A percentile compares a stretch with the other conserved stretches of the same genome.
phyloP scores from a whole-genome alignment of 1,140 invertebrate genomes.

The Teleogryllus occipitalis region DNA sequence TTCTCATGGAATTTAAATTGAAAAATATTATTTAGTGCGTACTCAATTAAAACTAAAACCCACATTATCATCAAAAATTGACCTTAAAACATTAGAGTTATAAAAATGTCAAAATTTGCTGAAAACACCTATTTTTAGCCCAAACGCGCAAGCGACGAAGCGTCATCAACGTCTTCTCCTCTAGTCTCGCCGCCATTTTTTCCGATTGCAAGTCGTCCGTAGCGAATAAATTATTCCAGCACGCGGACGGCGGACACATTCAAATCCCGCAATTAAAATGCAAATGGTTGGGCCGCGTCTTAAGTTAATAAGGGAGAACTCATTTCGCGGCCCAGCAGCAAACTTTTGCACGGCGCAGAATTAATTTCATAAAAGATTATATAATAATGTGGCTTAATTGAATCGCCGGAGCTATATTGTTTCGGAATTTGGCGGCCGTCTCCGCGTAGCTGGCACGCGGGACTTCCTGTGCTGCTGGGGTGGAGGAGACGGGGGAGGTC shows the following conservation, averaged over 20 bases:
- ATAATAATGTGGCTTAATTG: not conserved
- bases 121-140: no score
- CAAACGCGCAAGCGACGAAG: not conserved
- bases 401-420: not conserved
- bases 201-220: not conserved
- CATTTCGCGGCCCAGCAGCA: not conserved
- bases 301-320: constrained; percentile 5
- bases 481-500: no score
- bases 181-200: not conserved
- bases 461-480: no score
- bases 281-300: not conserved
- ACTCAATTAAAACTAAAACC: no score
- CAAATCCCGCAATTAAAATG: constrained; percentile 4
- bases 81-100: no score
- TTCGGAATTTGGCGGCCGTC: not conserved
- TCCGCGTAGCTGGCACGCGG: not conserved
- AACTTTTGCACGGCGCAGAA: not conserved
- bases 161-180: not conserved
- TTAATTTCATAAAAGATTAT: constrained; percentile 6
- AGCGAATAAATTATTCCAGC: not conserved
- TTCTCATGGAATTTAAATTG: no score
- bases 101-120: no score
- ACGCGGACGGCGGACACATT: not conserved
- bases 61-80: no score
- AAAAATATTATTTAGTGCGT: no score